A percentile compares a stretch with the other conserved stretches of the same genome.
Conservation (phyloP, 2,888 invertebrate species). For the Leptopilina syphax region DNA sequence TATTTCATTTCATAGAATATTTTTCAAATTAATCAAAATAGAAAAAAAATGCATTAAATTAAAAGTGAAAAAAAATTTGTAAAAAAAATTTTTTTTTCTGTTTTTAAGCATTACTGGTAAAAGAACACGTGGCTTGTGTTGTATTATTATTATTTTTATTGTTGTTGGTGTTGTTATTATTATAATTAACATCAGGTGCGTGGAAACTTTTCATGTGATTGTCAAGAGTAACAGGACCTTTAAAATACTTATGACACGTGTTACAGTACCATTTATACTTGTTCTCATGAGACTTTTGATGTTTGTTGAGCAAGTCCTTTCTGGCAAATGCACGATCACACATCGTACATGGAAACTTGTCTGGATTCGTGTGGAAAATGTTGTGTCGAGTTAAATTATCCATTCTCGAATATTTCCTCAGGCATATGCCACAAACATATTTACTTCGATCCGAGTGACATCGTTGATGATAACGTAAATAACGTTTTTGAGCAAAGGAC, state of each 20-base stretch:
- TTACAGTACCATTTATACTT: slow-evolving; percentile 67
- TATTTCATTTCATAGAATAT: too few relatives aligned
- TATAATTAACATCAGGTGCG: slow-evolving; percentile 29
- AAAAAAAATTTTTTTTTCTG: not conserved
- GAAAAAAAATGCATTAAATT: too few relatives aligned
- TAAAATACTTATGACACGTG: slow-evolving; percentile 69
- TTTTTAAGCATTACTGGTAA: not conserved
- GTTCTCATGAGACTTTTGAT: slow-evolving; percentile 70
- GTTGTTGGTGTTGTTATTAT: not conserved
- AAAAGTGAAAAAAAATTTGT: too few relatives aligned
- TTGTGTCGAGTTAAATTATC: slow-evolving; percentile 73
- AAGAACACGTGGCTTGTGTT: slow-evolving; percentile 17
- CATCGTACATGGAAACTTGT: slow-evolving; percentile 69
- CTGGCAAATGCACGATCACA: slow-evolving; percentile 72
- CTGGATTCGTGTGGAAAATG: slow-evolving; percentile 71
- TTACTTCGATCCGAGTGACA: slow-evolving; percentile 70
- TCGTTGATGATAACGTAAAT: slow-evolving; percentile 70
- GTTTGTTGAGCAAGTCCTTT: slow-evolving; percentile 72
- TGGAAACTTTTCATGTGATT: slow-evolving; percentile 65
- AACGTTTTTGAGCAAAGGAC: slow-evolving; percentile 70
- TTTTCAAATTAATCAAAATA: too few relatives aligned
- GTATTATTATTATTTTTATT: slow-evolving; percentile 4
- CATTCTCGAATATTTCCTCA: slow-evolving; percentile 69
- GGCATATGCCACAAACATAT: slow-evolving; percentile 71
- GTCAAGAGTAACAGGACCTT: slow-evolving; percentile 65